Evolutionary conservation across 92 coral and sea anemone species (phyloP).

Genomic region (Parazoanthus darwini): DNA sequence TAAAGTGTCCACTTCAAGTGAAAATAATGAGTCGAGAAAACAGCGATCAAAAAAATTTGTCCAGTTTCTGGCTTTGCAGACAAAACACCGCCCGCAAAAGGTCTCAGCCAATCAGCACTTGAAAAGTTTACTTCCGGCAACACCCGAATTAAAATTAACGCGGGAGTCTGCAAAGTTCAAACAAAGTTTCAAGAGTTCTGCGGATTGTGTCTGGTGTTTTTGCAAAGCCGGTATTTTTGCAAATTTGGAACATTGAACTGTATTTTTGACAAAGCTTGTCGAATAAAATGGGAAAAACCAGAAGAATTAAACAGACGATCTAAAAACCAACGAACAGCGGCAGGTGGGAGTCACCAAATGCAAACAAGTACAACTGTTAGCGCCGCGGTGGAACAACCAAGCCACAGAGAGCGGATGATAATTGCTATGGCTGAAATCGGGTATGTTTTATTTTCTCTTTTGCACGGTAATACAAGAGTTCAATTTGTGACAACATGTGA

Average conservation of each 20-base stretch:
- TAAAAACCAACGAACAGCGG: constrained; percentile 19
- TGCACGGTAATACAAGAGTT: too few relatives aligned
- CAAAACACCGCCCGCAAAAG: constrained; percentile 18
- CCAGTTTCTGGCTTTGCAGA: neutral
- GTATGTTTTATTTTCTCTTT: too few relatives aligned
- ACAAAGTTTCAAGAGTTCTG: constrained; percentile 7
- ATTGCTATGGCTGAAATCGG: constrained; percentile 16
- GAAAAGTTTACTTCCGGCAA: constrained; percentile 29
- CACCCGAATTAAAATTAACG: constrained; percentile 20
- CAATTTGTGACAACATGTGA: too few relatives aligned
- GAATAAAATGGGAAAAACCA: constrained; percentile 8
- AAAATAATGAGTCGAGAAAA: constrained; percentile 14
- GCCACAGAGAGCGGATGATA: constrained; percentile 2
- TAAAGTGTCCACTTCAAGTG: constrained; percentile 24
- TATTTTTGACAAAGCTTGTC: too few relatives aligned
- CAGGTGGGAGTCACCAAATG: neutral
- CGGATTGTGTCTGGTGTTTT: constrained; percentile 9
- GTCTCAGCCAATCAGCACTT: constrained; percentile 33
- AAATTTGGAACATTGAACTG: too few relatives aligned
- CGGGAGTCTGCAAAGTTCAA: constrained; percentile 12
- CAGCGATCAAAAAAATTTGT: constrained; percentile 7
- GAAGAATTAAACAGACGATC: neutral
- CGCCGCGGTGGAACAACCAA: constrained; percentile 10
- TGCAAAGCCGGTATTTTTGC: too few relatives aligned
- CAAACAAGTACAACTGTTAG: constrained; percentile 23